These are phyloP conservation scores for Hoplodrina blanda DNA, from an alignment of 2,888 invertebrate species.

Conservation along the genomic window DNA sequence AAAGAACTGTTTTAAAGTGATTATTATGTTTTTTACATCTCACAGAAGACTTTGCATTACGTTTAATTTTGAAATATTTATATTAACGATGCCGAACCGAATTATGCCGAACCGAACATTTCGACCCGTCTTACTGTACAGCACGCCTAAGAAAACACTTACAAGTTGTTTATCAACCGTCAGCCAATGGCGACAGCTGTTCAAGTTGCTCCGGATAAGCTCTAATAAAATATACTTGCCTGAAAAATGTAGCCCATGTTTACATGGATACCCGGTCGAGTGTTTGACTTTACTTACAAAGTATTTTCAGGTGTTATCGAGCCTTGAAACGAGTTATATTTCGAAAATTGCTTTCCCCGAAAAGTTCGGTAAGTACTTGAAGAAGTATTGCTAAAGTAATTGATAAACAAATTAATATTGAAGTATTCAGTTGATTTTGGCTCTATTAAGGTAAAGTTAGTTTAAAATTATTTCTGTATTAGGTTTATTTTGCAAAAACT, in stretches of 20 bases:
- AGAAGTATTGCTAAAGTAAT: background rate
- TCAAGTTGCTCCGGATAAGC: conserved; percentile 18
- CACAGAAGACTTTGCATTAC: too few relatives aligned
- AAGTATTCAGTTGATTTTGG: background rate
- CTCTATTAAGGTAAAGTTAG: background rate
- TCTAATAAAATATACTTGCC: conserved; percentile 13
- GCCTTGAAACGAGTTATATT: conserved; percentile 1
- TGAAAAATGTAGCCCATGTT: conserved; percentile 42
- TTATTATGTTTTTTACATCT: too few relatives aligned
- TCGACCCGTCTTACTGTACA: background rate
- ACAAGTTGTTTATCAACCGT: conserved; percentile 9
- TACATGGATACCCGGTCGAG: conserved; percentile 8
- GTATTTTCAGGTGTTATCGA: conserved; percentile 31
- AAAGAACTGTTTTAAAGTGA: too few relatives aligned
- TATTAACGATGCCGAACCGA: too few relatives aligned
- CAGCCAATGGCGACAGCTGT: conserved; percentile 6
- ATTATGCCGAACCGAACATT: too few relatives aligned
- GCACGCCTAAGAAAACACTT: conserved; percentile 8
- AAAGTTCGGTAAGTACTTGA: background rate
- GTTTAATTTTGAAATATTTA: too few relatives aligned
- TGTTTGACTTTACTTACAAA: conserved; percentile 37
- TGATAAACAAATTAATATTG: background rate
- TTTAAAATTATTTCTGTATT: background rate
- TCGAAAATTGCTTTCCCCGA: background rate
- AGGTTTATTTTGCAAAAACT: too few relatives aligned